Evolutionary conservation across 1,140 invertebrate genomes (phyloP).

Genomic region (Brachystomella parvula): DNA sequence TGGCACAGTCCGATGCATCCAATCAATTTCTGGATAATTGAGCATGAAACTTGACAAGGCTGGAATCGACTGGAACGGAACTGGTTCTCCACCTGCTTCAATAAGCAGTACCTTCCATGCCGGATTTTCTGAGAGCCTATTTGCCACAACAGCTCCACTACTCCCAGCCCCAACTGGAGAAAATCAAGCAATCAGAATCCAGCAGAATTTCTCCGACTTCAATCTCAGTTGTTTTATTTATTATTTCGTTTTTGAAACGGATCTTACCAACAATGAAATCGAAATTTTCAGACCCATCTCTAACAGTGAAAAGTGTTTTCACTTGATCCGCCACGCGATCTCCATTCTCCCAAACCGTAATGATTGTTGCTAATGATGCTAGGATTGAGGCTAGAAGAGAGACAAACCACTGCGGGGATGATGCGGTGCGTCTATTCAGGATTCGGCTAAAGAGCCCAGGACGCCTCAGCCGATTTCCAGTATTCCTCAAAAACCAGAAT

Average conservation of each 20-base stretch:
- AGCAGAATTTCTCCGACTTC: background rate
- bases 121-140: conserved; percentile 44
- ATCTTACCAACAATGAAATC: conserved; percentile 11
- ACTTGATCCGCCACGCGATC: conserved; percentile 13
- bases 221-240: background rate
- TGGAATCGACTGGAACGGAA: conserved; percentile 38
- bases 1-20: conserved; percentile 29
- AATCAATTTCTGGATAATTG: conserved; percentile 27
- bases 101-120: conserved; percentile 26
- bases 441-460: background rate
- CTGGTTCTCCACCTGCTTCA: conserved; percentile 32
- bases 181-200: background rate
- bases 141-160: conserved; percentile 24
- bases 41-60: conserved; percentile 10
- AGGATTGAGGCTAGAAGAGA: background rate
- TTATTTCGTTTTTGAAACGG: background rate
- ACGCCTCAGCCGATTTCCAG: background rate
- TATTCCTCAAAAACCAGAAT: conserved; percentile 9
- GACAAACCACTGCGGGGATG: conserved; percentile 9
- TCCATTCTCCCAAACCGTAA: conserved; percentile 15
- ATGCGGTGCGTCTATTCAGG: background rate
- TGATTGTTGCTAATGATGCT: background rate
- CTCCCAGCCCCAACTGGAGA: conserved; percentile 29
- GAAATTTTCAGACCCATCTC: conserved; percentile 2
- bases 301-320: background rate